Percentiles rank a stretch among this genome's conserved stretches.
These are phyloP conservation scores for Cepaea nemoralis DNA, from an alignment of 1,140 invertebrate species.

Conservation along the genomic window DNA sequence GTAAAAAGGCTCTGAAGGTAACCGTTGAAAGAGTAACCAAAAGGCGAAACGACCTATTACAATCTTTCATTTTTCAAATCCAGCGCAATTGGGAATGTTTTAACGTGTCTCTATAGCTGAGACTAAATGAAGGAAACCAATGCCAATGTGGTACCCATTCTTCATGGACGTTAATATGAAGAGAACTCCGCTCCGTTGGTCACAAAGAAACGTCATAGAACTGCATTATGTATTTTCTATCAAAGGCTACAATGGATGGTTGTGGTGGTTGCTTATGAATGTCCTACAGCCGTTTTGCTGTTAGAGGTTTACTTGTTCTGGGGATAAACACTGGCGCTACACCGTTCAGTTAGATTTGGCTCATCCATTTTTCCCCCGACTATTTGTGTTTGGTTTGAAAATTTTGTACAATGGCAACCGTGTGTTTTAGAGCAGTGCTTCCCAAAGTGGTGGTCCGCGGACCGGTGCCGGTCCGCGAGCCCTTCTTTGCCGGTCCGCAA, in stretches of 20 bases:
- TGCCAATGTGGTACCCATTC: not conserved
- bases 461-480: too few relatives aligned
- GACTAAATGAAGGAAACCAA: not conserved
- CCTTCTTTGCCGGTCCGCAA: too few relatives aligned
- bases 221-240: not conserved
- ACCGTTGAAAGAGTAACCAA: not conserved
- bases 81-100: slow-evolving; percentile 3
- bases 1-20: not conserved
- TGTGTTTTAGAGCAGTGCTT: too few relatives aligned
- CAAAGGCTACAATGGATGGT: not conserved
- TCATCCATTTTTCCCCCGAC: too few relatives aligned
- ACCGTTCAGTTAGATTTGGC: too few relatives aligned
- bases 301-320: not conserved
- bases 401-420: too few relatives aligned
- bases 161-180: not conserved
- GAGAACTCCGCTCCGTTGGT: not conserved
- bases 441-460: too few relatives aligned
- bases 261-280: slow-evolving; percentile 2
- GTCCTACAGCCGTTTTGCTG: not conserved
- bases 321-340: not conserved
- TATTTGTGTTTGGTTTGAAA: too few relatives aligned
- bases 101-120: not conserved
- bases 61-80: slow-evolving; percentile 1
- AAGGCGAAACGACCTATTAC: slow-evolving; percentile 12
- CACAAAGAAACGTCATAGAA: not conserved